Base-by-base conservation (phyloP, 1,140 invertebrate genomes). In the Pogonomyrmex californicus region DNA sequence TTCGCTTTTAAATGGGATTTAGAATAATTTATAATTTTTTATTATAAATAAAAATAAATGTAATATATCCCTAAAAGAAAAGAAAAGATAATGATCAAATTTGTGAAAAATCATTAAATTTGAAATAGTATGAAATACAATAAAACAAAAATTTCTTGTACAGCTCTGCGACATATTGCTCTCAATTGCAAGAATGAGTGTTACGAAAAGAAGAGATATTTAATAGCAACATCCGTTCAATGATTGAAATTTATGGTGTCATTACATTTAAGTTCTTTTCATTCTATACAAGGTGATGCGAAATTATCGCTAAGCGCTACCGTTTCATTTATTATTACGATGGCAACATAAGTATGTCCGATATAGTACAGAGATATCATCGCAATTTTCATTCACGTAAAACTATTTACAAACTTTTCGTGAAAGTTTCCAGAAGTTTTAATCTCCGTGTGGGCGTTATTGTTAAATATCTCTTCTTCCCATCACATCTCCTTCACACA, bases 191-290 rank as follows among this genome's bases (percentile, higher is more conserved):
- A n/a, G 14, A 44, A 36, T 10, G 23, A 49, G 36, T 14, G 12
- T 68, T 41, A 23, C 14, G 14, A 33, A 36, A 63, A 65, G n/a
- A 3, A 63, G 23, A 51, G 44, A 78, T 77, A n/a, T 77, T 77
- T 47, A 33, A 77, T 47, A 63, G 10, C 23, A 62, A 77, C 23
- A 17, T 75, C 49, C 33, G 75, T 23, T 77, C 23, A 30, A 17
- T 68, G 62, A 81, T 38, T 51, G 33, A 79, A 51, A 66, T 79
- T 66, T 79, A 51, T 38, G 47, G n/a, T 41, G 62, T 33, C 47
- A 51, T 68, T 68, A 41, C 41, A 38, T 68, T 38, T 68, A 62
- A 54, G 47, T 23, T 12, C 17, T 54, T 81, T 56, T 68, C n/a
- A 7, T 66, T 5, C 44, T 49, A 47, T 36, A 78, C 36, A 63